Evolutionary conservation across 2,797 vertebrate species (phyloP), one percentile per base, ranked within the genome.

Genomic region (Poecile montanus): DNA sequence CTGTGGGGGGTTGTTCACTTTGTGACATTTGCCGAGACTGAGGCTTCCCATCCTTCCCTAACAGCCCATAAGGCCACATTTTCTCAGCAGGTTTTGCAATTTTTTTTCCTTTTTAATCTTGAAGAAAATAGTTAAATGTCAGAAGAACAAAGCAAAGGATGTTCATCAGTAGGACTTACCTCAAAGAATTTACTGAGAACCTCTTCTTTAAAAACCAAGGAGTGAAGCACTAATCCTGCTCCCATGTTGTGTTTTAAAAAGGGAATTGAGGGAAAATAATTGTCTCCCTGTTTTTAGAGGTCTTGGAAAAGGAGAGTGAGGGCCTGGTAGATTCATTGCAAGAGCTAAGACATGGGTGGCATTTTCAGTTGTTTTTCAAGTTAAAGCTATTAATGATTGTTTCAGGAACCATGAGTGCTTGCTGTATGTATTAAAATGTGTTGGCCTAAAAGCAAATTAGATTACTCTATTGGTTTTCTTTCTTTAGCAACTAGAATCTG

Each of bases 401-500:
- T 76, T 50, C 38, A 44, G 36, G 62, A 91, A 22, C 27, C 21
- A 20, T 8, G 7, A 61, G 22, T 20, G 13, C 32, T 74, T 93
- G 45, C 18, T 3, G 1, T 85, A 4, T 36, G 5, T 26, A 25
- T 66, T 78, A 51, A 72, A 89, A 21, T 62, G 19, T 53, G 62
- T 62, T 93, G 29, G 36, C 29, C 3, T 60, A 27, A 89, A 77
- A 85, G 61, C 38, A 65, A 13, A 47, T 68, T 26, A 13, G 20
- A 32, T 51, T 54, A 8, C 20, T 68, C 6, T 60, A 2, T 42
- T 13, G 26, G 10, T 13, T 36, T 27, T 78, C 60, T 54, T 93
- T 70, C 67, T 65, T n/a, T 53, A 99, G 99, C 85, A 79, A 9
- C 76, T 99, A 30, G 91, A 93, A 23, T 77, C 95, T 3, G 98